Evolutionary conservation across 2,888 invertebrate species (phyloP), one percentile per base, ranked within the genome.

Genomic region (Helobdella robusta): DNA sequence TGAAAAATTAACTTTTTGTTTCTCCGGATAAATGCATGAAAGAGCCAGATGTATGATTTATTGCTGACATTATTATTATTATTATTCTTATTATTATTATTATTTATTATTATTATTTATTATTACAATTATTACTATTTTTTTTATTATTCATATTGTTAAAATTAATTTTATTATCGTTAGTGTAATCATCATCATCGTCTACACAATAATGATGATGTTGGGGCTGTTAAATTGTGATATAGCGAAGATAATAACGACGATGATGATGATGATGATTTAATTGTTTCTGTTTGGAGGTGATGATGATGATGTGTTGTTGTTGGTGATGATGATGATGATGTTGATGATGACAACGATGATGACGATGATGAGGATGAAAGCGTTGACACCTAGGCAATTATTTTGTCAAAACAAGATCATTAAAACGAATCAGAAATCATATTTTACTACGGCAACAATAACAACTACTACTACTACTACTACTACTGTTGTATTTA

Each of bases 131-230:
- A 15, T 18, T 15, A 40, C 11, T 40, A 40, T 40, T 40, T 40
- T 18, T 15, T 40, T 18, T n/a, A n/a, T n/a, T n/a, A n/a, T n/a
- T n/a, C n/a, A n/a, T n/a, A 46, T 59, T 44, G 4, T 59, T 44
- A 60, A 44, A 25, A 60, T 23, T 28, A 60, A 28, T 23, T 3
- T 60, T 46, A 35, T 20, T 28, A 2, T 40, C 40, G 28, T 60
- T 30, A 44, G n/a, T 25, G 25, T 50, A n/a, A 50, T 50, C 50
- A 50, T 50, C 50, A 50, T 50, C 50, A 50, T 50, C 50, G 25
- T 50, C 50, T 6, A 23, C 50, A 18, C 5, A 50, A 25, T 50
- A 25, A 50, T 8, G 18, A 40, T 40, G 18, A 40, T 40, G 44
- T 11, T 15, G 18, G 44, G 44, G 18, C 11, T 11, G 11, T 15